Conservation (phyloP, 2,113 vertebrate species). For the Nothoprocta pentlandii region DNA sequence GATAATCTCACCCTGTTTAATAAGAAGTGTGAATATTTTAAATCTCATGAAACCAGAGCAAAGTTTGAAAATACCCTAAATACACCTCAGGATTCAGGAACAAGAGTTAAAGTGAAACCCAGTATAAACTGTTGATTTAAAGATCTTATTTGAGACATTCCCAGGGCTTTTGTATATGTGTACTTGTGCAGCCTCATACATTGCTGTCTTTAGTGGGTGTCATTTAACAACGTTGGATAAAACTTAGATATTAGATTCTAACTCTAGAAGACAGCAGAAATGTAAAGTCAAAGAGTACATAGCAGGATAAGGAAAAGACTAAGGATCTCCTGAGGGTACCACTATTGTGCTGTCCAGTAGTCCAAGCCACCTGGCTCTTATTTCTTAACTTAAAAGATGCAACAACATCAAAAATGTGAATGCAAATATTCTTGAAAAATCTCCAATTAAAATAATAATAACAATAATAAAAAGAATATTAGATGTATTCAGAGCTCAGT, state of each 20-base stretch:
- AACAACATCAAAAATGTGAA: background rate
- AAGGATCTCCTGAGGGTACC: background rate
- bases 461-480: background rate
- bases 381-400: background rate
- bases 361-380: background rate
- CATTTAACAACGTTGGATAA: background rate
- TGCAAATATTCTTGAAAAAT: background rate
- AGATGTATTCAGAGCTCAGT: background rate
- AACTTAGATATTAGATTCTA: background rate
- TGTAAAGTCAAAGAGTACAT: background rate
- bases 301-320: background rate
- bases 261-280: background rate
- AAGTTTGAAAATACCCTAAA: background rate
- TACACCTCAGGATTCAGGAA: background rate
- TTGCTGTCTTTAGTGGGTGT: rapidly evolving
- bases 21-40: background rate
- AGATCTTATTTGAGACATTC: background rate
- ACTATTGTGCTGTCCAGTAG: background rate
- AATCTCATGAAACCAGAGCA: background rate
- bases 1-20: background rate
- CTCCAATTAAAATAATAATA: too few species aligned
- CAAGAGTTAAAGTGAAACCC: background rate
- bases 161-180: rapidly evolving
- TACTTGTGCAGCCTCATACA: background rate
- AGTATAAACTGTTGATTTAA: background rate